Percentiles rank a stretch among this genome's conserved stretches.
These are phyloP conservation scores for Oasisia sp. DNA, from an alignment of 2,888 invertebrate genomes.

Conservation along the genomic window DNA sequence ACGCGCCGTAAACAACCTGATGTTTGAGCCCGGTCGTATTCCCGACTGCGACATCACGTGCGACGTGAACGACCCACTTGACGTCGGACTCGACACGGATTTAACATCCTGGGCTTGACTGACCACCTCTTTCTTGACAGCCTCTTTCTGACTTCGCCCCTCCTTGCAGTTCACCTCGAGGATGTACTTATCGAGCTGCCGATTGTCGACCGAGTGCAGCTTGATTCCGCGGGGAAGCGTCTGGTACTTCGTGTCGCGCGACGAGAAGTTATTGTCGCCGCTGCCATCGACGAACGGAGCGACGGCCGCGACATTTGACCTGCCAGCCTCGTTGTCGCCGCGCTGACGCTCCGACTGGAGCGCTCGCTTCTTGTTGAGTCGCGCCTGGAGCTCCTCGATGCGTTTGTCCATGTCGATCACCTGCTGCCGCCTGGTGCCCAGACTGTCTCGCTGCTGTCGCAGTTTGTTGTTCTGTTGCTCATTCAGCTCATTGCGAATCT, in stretches of 20 bases:
- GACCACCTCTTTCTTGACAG: not conserved
- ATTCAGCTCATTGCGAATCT: slow-evolving; percentile 96
- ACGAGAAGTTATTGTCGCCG: slow-evolving; percentile 68
- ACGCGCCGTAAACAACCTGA: slow-evolving; percentile 52
- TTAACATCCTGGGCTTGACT: not conserved
- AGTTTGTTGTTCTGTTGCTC: slow-evolving; percentile 93
- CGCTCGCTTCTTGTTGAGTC: slow-evolving; percentile 87
- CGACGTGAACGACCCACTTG: not conserved
- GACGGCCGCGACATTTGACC: slow-evolving; percentile 64
- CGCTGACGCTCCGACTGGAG: slow-evolving; percentile 70
- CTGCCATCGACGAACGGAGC: slow-evolving; percentile 55
- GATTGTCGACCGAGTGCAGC: slow-evolving; percentile 67
- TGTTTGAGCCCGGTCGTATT: not conserved
- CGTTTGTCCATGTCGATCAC: slow-evolving; percentile 91
- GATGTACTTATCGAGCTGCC: slow-evolving; percentile 23
- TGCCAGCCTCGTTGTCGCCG: slow-evolving; percentile 30
- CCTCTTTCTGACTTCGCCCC: not conserved
- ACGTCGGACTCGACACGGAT: not conserved
- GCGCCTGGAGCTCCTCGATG: slow-evolving; percentile 91
- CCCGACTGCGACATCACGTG: not conserved
- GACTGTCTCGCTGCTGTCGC: slow-evolving; percentile 86
- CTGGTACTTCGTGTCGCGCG: slow-evolving; percentile 90
- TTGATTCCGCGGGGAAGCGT: slow-evolving; percentile 90
- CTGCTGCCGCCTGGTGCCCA: slow-evolving; percentile 90
- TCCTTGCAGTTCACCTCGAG: slow-evolving; percentile 25